Base-by-base conservation (phyloP, 2,888 invertebrate species). In the Lepidochitona cinerea region DNA sequence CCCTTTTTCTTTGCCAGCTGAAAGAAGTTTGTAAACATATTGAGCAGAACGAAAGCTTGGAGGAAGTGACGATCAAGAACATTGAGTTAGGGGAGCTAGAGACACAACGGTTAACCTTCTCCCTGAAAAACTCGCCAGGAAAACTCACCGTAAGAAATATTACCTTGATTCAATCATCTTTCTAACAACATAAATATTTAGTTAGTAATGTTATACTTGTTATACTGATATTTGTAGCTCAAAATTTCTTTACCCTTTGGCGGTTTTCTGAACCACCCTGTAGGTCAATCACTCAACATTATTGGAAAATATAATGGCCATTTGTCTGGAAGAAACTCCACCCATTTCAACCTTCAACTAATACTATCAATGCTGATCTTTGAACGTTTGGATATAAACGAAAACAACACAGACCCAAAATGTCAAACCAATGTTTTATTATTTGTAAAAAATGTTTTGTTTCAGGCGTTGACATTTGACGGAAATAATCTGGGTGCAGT, bases 21-120 rank as follows among this genome's bases (percentile, higher is more conserved):
- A 75, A 78, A 37, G 83, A 86, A 74, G 65, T 79, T 14, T 71
- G 75, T n/a, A 78, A 79, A 32, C 78, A 80, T 67, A 35, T 88
- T 18, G 75, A 77, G 52, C 73, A 75, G 35, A 71, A 71, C 9
- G 76, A 79, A 0, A 29, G 76, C 33, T 65, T 87, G 14, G 75
- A 77, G 41, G 74, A 78, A 0, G 53, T 88, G 33, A 82, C 78
- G n/a, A 35, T 86, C 52, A 78, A 83, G 36, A 87, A 87, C 75
- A 73, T 75, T 35, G 79, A 79, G 7, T 72, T 87, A 23, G 80
- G 81, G 37, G 83, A 85, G 71, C 72, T 79, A 4, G 79, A 79
- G 33, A 78, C 85, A 54, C 72, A 73, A 12, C 75, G 75, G 37
- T 33, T 85, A 49, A 72, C 78, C 7, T 77, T 80, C 33, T 71